Conservation (phyloP, 2,888 invertebrate genomes). For the Cosmia pyralina region DNA sequence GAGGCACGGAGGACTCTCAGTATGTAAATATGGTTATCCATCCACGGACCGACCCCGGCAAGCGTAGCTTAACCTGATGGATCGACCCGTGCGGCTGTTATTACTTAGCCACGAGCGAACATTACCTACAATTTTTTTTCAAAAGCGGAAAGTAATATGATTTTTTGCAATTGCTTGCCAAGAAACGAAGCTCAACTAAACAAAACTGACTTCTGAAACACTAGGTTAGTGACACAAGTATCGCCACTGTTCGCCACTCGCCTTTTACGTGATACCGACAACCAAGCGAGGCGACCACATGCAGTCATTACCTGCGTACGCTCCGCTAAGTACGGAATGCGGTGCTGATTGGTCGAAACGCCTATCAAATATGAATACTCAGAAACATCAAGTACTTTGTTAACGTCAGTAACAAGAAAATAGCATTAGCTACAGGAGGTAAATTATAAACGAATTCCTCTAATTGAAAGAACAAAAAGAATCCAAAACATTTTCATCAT, state of each 20-base stretch:
- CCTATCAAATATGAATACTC: neutral
- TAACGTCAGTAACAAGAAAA: neutral
- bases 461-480: conserved; percentile 30
- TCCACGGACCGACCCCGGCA: too few relatives aligned
- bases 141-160: too few relatives aligned
- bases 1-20: too few relatives aligned
- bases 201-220: neutral
- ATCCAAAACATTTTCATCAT: conserved; percentile 40
- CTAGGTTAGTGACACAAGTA: neutral
- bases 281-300: conserved; percentile 2
- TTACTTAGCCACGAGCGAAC: too few relatives aligned
- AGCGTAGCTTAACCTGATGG: too few relatives aligned
- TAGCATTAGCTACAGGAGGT: neutral
- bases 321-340: conserved; percentile 8
- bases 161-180: too few relatives aligned
- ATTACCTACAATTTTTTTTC: too few relatives aligned
- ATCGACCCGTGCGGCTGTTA: too few relatives aligned
- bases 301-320: conserved; percentile 15
- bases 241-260: neutral
- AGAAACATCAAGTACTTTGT: neutral
- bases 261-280: neutral
- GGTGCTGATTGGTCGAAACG: neutral
- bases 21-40: too few relatives aligned
- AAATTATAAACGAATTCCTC: conserved; percentile 33
- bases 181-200: neutral